Evolutionary conservation across 2,797 vertebrate species (phyloP).

Genomic region (Emys orbicularis): DNA sequence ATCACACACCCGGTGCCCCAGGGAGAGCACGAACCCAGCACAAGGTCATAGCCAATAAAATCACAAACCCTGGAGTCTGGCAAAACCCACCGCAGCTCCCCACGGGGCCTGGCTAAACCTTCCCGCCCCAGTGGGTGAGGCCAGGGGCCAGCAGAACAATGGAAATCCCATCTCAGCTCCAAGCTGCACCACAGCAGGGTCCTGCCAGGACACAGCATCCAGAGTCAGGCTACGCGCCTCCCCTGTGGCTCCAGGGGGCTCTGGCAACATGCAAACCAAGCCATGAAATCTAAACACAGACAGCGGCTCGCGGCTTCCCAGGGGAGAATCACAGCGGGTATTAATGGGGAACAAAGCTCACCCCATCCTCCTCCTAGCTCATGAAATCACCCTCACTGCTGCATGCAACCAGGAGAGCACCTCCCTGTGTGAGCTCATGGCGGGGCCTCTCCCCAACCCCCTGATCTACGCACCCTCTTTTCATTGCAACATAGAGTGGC

Average conservation of each 20-base stretch:
- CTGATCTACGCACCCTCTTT: background rate
- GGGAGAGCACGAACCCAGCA: background rate
- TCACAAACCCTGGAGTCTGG: background rate
- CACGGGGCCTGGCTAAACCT: background rate
- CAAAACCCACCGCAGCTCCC: background rate
- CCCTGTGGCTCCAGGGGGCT: background rate
- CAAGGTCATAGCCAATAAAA: background rate
- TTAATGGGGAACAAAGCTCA: background rate
- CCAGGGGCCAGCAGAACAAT: background rate
- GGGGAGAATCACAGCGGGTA: background rate
- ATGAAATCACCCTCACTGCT: rapidly evolving
- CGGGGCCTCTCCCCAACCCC: background rate
- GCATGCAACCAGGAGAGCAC: background rate
- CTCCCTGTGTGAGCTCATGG: background rate
- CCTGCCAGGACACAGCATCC: rapidly evolving
- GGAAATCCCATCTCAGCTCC: background rate
- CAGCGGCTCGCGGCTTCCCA: background rate
- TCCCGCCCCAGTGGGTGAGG: rapidly evolving
- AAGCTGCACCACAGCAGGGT: background rate
- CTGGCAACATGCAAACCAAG: background rate
- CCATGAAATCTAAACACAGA: background rate
- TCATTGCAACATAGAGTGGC: background rate
- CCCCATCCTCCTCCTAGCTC: background rate
- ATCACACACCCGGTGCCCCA: background rate
- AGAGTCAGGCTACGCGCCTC: background rate